phyloP scores from a whole-genome alignment of 2,797 vertebrate species.

The Aldrovandia affinis region DNA sequence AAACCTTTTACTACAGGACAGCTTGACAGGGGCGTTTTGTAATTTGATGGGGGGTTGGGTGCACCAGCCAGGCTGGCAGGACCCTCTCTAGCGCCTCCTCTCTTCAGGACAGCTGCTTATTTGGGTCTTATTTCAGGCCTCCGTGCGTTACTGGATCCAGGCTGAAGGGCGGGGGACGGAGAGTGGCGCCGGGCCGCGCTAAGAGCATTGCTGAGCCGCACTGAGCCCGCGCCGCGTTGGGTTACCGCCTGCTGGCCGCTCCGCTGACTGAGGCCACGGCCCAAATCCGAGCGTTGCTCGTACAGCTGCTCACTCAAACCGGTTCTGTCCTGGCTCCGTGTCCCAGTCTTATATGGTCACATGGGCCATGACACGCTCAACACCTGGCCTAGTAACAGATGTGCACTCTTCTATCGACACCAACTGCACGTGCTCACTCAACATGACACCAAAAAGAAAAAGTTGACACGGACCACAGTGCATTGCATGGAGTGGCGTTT shows the following conservation, averaged over 20 bases:
- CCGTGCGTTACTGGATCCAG: not conserved
- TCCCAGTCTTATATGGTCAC: no score
- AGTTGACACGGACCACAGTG: not conserved
- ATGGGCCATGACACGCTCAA: no score
- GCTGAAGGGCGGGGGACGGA: not conserved
- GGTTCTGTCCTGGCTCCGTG: no score
- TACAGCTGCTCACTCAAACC: no score
- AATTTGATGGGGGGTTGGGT: not conserved
- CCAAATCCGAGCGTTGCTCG: no score
- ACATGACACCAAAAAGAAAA: no score
- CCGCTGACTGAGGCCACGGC: not conserved
- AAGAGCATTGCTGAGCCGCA: not conserved
- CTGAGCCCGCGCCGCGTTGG: not conserved
- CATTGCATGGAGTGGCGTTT: not conserved
- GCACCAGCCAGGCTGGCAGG: not conserved
- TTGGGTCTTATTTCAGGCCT: not conserved
- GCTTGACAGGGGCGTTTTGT: not conserved
- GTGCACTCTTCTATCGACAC: no score
- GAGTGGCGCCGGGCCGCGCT: no score
- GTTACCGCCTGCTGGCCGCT: not conserved
- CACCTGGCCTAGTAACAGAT: no score
- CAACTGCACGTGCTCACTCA: no score
- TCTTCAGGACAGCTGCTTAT: not conserved
- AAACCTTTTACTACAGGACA: no score
- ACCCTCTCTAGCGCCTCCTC: not conserved